A percentile compares a stretch with the other conserved stretches of the same genome.
Evolutionary conservation across 2,888 invertebrate genomes (phyloP).

Genomic region (Scaptomyza tumidula): DNA sequence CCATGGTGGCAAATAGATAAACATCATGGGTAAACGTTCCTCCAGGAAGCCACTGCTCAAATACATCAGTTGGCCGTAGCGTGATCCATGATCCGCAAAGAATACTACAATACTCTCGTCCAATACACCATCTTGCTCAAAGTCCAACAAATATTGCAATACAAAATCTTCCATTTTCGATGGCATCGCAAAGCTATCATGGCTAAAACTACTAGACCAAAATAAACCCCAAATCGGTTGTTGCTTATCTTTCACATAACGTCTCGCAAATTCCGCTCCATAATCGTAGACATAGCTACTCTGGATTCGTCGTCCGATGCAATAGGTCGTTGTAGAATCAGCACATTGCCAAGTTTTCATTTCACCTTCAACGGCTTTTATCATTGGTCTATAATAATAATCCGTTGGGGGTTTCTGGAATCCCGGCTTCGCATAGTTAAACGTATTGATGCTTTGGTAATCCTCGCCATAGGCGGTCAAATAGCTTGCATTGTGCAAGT

Average conservation of each 20-base stretch:
- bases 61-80: conserved; percentile 88
- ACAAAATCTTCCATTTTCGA: conserved; percentile 88
- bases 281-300: conserved; percentile 88
- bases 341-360: conserved; percentile 42
- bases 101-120: conserved; percentile 89
- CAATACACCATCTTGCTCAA: conserved; percentile 86
- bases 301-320: conserved; percentile 86
- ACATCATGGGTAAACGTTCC: conserved; percentile 89
- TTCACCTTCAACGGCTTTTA: conserved; percentile 87
- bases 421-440: conserved; percentile 88
- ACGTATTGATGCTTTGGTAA: conserved; percentile 85
- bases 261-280: conserved; percentile 87
- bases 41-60: conserved; percentile 90
- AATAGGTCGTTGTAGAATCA: conserved; percentile 82
- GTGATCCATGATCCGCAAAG: conserved; percentile 90
- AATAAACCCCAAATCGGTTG: conserved; percentile 89
- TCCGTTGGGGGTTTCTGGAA: conserved; percentile 90
- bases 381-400: conserved; percentile 90
- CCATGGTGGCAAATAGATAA: conserved; percentile 87
- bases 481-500: conserved; percentile 88
- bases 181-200: conserved; percentile 87
- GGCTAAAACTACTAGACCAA: conserved; percentile 90
- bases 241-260: conserved; percentile 86
- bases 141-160: conserved; percentile 86
- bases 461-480: conserved; percentile 92